Base-by-base conservation (phyloP, 2,113 vertebrate genomes). In the Tamias sibiricus region DNA sequence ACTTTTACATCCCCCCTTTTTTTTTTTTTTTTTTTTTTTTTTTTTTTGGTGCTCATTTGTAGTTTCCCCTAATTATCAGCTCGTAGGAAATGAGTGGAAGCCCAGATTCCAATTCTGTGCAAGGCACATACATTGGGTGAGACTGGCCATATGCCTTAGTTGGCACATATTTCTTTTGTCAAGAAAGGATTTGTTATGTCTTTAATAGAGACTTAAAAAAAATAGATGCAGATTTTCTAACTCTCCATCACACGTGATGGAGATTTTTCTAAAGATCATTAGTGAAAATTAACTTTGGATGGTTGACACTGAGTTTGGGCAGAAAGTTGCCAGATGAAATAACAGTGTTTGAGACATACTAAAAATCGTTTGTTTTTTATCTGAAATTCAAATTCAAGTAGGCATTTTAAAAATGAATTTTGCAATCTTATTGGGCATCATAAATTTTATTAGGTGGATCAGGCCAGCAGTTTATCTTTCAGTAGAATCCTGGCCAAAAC, bases 101-200 rank as follows among this genome's bases (percentile, higher is more conserved):
- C 88, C 95, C 95, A 93, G 96, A 97, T 98, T 97, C 96, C 93
- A 97, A 92, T 94, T 96, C 95, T 28, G 94, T 87, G 82, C 59
- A 81, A 96, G 37, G 72, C 96, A 95, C 94, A 94, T 95, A 96
- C 81, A 96, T 95, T 79, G 96, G 97, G 81, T 97, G 93, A 97
- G 97, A 95, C 95, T 94, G 94, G 94, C 97, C 95, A 97, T 97
- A 98, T 97, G 96, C 93, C 94, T 97, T 82, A 92, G 69, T 75
- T 98, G 96, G 97, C 95, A 92, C 88, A 69, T 91, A 42, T 90
- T 86, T 95, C 81, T 96, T 96, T 96, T 95, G 94, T 96, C 72
- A 88, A 88, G 76, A 69, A 92, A 71, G 82, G 85, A 94, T 92
- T 95, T 94, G 86, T 97, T 97, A 96, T 30, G 66, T 90, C 82